These are phyloP conservation scores for Rhynchonycteris naso DNA, from an alignment of 2,797 vertebrate species.

Conservation along the genomic window DNA sequence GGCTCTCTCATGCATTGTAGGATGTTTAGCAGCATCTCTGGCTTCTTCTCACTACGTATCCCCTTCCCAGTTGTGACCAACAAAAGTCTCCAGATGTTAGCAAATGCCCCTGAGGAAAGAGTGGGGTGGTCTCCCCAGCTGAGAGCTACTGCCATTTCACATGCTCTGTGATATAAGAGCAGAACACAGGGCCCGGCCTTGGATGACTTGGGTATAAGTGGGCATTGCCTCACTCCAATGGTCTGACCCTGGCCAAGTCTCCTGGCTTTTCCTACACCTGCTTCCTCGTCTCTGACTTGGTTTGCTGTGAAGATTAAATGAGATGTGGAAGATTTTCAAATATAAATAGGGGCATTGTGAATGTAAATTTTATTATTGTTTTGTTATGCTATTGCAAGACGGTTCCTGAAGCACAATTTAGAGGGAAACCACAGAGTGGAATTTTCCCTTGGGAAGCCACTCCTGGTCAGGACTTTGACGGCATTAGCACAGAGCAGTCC, in stretches of 20 bases:
- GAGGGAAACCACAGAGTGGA: background rate
- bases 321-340: background rate
- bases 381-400: background rate
- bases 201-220: background rate
- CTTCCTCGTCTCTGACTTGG: background rate
- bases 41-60: background rate
- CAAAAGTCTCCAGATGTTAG: background rate
- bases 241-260: background rate
- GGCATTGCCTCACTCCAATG: background rate
- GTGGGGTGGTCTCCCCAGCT: accelerated
- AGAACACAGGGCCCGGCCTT: background rate
- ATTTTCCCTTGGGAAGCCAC: accelerated
- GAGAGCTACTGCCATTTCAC: background rate
- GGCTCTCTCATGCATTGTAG: background rate
- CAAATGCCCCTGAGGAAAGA: background rate
- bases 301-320: background rate
- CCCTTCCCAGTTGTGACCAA: background rate
- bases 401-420: background rate
- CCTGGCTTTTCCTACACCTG: background rate
- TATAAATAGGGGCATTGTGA: background rate
- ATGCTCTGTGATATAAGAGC: background rate
- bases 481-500: background rate
- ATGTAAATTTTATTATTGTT: background rate
- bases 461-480: background rate
- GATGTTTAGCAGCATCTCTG: background rate